A percentile compares a stretch with the other conserved stretches of the same genome.
These are phyloP conservation scores for Prosopocoilus inquinatus DNA, from an alignment of 2,888 invertebrate species.

Conservation along the genomic window DNA sequence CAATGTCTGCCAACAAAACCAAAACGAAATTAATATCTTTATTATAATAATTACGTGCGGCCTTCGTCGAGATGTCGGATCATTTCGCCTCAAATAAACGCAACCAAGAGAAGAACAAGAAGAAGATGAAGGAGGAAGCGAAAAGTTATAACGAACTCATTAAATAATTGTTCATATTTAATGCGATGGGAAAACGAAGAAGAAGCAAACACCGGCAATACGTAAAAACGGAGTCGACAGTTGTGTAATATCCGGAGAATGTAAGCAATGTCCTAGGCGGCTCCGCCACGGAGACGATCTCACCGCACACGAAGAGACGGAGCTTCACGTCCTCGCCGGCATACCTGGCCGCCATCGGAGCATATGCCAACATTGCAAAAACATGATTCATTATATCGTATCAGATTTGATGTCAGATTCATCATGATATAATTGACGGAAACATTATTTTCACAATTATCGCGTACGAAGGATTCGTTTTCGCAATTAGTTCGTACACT, in stretches of 20 bases:
- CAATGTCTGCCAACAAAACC: too few species aligned
- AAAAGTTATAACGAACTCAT: conserved; percentile 12
- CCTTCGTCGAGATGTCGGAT: too few species aligned
- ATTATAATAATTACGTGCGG: too few species aligned
- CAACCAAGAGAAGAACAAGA: conserved; percentile 10
- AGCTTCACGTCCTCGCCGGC: conserved; percentile 37
- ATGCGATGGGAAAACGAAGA: conserved; percentile 11
- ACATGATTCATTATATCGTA: conserved; percentile 33
- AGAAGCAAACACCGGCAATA: conserved; percentile 9
- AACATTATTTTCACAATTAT: conserved; percentile 28
- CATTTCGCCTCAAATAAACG: conserved; percentile 3
- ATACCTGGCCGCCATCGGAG: conserved; percentile 36
- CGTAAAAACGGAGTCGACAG: conserved; percentile 33
- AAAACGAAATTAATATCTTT: too few species aligned
- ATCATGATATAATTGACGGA: conserved; percentile 35
- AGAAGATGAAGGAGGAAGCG: conserved; percentile 11
- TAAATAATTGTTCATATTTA: conserved; percentile 21
- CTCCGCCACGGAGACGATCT: conserved; percentile 26
- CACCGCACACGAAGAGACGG: conserved; percentile 41
- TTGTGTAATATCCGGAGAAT: conserved; percentile 43
- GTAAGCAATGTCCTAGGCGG: conserved; percentile 40
- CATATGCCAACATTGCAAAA: conserved; percentile 32
- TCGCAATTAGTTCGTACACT: too few species aligned
- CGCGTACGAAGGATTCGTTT: not conserved
- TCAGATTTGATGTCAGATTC: conserved; percentile 35